A percentile compares a stretch with the other conserved stretches of the same genome.
Conservation (phyloP, 2,113 vertebrate species). For the Thalassarche chlororhynchos region DNA sequence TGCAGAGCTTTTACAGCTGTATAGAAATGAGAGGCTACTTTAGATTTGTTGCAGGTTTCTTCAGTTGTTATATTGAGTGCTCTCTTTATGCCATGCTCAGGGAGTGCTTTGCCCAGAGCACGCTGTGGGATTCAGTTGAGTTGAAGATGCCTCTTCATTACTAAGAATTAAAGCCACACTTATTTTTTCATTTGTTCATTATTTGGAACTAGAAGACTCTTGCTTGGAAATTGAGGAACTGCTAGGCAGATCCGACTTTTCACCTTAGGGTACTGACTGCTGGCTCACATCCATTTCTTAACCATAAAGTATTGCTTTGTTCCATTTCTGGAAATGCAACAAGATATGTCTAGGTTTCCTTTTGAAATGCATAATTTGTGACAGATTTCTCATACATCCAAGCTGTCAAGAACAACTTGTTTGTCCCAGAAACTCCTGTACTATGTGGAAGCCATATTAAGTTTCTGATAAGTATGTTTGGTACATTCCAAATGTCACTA, state of each 20-base stretch:
- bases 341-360: constrained; percentile 60
- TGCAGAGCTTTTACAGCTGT: constrained; percentile 59
- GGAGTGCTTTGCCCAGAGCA: neutral
- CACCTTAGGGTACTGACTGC: constrained; percentile 64
- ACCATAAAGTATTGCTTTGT: constrained; percentile 62
- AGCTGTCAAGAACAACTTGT: constrained; percentile 59
- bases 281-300: constrained; percentile 65
- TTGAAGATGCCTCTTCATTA: neutral
- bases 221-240: constrained; percentile 54
- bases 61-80: neutral
- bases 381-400: constrained; percentile 55
- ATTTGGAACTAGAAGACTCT: constrained; percentile 30
- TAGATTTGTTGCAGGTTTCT: constrained; percentile 41
- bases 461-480: constrained; percentile 48
- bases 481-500: constrained; percentile 16
- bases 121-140: neutral
- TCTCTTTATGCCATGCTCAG: neutral
- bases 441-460: constrained; percentile 40
- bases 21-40: constrained; percentile 42
- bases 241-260: constrained; percentile 53
- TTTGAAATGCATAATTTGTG: constrained; percentile 68
- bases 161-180: neutral
- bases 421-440: constrained; percentile 47
- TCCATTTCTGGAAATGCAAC: constrained; percentile 66
- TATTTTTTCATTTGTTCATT: constrained; percentile 38